A percentile compares a stretch with the other conserved stretches of the same genome.
Evolutionary conservation across 2,888 invertebrate species (phyloP).

Genomic region (Netelia fuscicornis): DNA sequence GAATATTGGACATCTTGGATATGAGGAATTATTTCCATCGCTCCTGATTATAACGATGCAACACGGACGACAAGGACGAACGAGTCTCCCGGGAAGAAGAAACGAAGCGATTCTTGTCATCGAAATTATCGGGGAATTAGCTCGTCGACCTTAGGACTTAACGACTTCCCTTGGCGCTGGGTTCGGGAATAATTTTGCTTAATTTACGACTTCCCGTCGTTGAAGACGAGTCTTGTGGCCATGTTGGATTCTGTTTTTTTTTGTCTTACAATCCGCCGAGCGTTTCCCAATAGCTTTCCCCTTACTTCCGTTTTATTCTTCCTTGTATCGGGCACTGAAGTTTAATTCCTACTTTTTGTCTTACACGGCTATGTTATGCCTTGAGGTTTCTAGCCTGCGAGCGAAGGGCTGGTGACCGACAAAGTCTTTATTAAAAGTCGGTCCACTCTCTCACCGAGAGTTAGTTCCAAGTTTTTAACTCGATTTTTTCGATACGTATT

Average conservation of each 20-base stretch:
- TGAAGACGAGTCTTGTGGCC: slow-evolving; percentile 40
- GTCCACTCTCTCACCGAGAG: slow-evolving; percentile 53
- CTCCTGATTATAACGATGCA: background rate
- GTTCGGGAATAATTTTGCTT: slow-evolving; percentile 59
- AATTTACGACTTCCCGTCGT: slow-evolving; percentile 63
- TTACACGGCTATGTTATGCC: slow-evolving; percentile 58
- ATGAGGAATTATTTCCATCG: background rate
- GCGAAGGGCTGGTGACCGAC: background rate
- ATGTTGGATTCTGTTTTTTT: slow-evolving; percentile 12
- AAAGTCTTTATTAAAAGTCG: slow-evolving; percentile 68
- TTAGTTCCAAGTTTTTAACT: slow-evolving; percentile 65
- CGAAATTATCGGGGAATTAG: slow-evolving; percentile 63
- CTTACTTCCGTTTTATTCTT: slow-evolving; percentile 9
- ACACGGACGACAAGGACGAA: slow-evolving; percentile 11
- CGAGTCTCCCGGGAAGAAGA: slow-evolving; percentile 7
- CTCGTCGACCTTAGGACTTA: slow-evolving; percentile 56
- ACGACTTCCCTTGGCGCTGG: slow-evolving; percentile 42
- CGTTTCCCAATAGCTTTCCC: slow-evolving; percentile 20
- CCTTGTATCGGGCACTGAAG: background rate
- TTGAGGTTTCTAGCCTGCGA: slow-evolving; percentile 54
- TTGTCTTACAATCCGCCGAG: slow-evolving; percentile 19
- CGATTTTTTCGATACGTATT: slow-evolving; percentile 73
- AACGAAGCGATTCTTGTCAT: slow-evolving; percentile 40
- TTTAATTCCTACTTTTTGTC: slow-evolving; percentile 14
- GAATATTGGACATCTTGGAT: background rate